phyloP scores from a whole-genome alignment of 92 coral and sea anemone genomes.

The Zoanthus sociatus region DNA sequence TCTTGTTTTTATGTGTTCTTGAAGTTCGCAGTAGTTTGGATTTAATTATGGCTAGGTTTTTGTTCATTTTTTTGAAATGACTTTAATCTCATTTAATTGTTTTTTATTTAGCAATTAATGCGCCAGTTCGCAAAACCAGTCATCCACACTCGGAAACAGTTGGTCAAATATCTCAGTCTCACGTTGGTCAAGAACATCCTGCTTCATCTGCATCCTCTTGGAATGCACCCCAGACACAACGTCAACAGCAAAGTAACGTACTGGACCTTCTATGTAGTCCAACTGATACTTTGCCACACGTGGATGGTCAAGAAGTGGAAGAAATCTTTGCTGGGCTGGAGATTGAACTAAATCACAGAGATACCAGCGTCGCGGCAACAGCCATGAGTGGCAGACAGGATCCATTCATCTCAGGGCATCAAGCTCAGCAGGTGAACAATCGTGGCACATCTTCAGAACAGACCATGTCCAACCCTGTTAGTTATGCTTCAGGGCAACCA shows the following conservation, averaged over 20 bases:
- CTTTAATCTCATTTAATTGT: neutral
- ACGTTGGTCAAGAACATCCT: conserved; percentile 17
- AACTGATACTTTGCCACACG: conserved; percentile 89
- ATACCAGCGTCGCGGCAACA: conserved; percentile 41
- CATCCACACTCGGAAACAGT: conserved; percentile 11
- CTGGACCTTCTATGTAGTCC: conserved; percentile 82
- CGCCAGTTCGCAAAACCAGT: conserved; percentile 23
- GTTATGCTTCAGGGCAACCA: conserved; percentile 55
- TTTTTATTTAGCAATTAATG: conserved; percentile 2
- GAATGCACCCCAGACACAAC: conserved; percentile 66
- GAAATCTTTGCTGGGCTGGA: conserved; percentile 95
- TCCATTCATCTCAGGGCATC: conserved; percentile 48
- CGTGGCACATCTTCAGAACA: conserved; percentile 55
- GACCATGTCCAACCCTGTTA: conserved; percentile 43
- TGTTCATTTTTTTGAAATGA: neutral
- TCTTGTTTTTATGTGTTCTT: no score
- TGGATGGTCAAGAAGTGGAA: conserved; percentile 96
- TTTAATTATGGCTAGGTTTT: no score
- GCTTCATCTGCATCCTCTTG: conserved; percentile 57
- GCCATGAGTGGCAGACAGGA: conserved; percentile 72
- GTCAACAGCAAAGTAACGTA: conserved; percentile 77
- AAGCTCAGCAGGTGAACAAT: conserved; percentile 30
- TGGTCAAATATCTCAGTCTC: conserved; percentile 26
- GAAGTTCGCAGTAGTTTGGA: no score
- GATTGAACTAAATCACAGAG: conserved; percentile 81